These are phyloP conservation scores for Nycticorax nycticorax DNA, from an alignment of 2,113 vertebrate species.

Conservation along the genomic window DNA sequence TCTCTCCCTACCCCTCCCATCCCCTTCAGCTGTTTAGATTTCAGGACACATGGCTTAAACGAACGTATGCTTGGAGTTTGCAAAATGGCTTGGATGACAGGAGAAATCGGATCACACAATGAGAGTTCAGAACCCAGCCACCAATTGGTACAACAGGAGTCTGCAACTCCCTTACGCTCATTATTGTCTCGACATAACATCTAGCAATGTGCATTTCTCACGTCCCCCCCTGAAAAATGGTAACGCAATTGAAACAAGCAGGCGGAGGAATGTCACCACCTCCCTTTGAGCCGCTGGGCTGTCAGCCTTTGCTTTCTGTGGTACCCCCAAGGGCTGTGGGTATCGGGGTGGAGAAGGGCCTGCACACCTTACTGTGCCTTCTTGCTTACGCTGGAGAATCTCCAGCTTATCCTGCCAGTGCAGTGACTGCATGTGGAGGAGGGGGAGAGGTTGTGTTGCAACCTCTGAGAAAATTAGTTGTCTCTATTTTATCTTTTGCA, in stretches of 20 bases:
- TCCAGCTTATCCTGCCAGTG: constrained; percentile 63
- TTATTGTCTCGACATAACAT: neutral
- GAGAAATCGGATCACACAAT: constrained; percentile 55
- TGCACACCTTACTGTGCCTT: constrained; percentile 43
- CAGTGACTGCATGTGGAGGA: constrained; percentile 56
- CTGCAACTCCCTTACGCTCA: neutral
- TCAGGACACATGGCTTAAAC: constrained; percentile 43
- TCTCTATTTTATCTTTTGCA: constrained; percentile 72
- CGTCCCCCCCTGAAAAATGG: neutral
- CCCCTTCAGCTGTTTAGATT: constrained; percentile 50
- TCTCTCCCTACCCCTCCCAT: neutral
- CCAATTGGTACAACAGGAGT: constrained; percentile 43
- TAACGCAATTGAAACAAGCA: neutral
- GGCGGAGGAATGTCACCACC: constrained; percentile 7
- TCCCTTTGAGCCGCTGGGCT: neutral
- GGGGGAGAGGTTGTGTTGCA: constrained; percentile 65
- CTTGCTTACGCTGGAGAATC: constrained; percentile 63
- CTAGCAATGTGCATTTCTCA: neutral
- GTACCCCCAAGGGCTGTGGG: constrained; percentile 27
- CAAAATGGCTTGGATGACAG: constrained; percentile 36
- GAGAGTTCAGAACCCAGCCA: constrained; percentile 35
- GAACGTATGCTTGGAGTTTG: constrained; percentile 27
- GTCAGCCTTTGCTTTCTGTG: neutral
- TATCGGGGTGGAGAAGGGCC: neutral
- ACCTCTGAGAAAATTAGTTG: constrained; percentile 68